These are phyloP conservation scores for Lagopus leucura DNA, from an alignment of 2,113 vertebrate species.

Conservation along the genomic window DNA sequence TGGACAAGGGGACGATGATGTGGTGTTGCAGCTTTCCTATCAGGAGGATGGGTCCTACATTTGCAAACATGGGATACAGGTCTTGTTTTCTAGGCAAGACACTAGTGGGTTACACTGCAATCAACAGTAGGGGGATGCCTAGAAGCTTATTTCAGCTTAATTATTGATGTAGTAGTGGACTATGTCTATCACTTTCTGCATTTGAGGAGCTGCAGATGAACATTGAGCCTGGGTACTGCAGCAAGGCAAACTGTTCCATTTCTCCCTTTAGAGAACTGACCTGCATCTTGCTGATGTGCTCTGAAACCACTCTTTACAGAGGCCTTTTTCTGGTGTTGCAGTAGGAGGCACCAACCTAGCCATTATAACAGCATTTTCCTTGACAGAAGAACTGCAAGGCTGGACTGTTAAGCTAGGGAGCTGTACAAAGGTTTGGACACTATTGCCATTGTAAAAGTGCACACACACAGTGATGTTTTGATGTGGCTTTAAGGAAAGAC, in stretches of 20 bases:
- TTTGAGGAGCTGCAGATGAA: not conserved
- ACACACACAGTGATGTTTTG: not conserved
- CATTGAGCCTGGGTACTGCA: not conserved
- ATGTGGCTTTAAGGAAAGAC: not conserved
- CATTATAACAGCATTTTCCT: not conserved
- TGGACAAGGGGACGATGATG: not conserved
- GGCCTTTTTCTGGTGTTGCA: not conserved
- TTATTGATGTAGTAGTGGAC: not conserved
- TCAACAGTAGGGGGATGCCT: not conserved
- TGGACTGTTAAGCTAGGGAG: not conserved
- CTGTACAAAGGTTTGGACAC: not conserved
- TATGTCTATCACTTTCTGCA: not conserved
- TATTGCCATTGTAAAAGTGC: accelerated
- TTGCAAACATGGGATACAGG: too few relatives aligned
- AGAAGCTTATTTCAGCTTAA: not conserved
- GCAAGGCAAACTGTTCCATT: not conserved
- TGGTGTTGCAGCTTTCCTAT: not conserved
- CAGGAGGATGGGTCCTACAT: not conserved
- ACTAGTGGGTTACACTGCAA: not conserved
- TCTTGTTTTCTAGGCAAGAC: not conserved
- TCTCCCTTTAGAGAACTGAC: not conserved
- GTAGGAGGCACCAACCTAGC: not conserved
- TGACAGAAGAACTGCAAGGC: not conserved
- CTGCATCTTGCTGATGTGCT: accelerated
- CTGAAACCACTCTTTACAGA: not conserved